Conservation (phyloP, 2,113 vertebrate genomes). For the Megaceryle torquata region DNA sequence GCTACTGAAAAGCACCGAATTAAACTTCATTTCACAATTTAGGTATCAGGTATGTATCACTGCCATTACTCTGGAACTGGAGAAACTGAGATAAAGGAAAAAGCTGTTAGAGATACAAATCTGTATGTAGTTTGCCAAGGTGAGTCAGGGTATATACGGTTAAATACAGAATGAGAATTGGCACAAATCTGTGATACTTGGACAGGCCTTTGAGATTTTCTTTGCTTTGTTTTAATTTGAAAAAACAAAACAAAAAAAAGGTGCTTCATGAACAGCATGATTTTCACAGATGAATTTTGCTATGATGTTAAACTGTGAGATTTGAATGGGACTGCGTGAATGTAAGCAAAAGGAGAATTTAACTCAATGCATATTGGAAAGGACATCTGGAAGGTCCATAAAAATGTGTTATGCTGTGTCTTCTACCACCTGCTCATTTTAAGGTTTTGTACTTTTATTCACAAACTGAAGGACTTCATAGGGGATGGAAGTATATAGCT, state of each 20-base stretch:
- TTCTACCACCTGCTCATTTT: neutral
- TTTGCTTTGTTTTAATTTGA: neutral
- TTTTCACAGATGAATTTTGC: neutral
- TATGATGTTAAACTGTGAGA: neutral
- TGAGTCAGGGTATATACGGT: neutral
- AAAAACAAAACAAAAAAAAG: neutral
- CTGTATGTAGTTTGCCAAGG: neutral
- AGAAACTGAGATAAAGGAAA: neutral
- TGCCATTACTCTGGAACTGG: neutral
- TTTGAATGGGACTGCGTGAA: neutral
- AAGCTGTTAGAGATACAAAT: neutral
- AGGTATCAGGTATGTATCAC: neutral
- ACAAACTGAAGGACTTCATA: neutral
- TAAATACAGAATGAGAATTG: neutral
- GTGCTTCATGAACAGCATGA: neutral
- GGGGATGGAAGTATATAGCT: neutral
- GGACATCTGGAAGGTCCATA: neutral
- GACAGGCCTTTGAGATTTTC: neutral
- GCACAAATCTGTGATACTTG: neutral
- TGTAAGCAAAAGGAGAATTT: neutral
- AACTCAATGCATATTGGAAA: neutral
- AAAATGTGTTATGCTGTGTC: slow-evolving; percentile 25
- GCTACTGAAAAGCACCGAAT: neutral
- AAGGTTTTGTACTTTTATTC: neutral
- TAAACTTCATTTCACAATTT: neutral